A percentile compares a stretch with the other conserved stretches of the same genome.
phyloP scores from a whole-genome alignment of 2,113 vertebrate genomes.

The Takifugu bimaculatus region DNA sequence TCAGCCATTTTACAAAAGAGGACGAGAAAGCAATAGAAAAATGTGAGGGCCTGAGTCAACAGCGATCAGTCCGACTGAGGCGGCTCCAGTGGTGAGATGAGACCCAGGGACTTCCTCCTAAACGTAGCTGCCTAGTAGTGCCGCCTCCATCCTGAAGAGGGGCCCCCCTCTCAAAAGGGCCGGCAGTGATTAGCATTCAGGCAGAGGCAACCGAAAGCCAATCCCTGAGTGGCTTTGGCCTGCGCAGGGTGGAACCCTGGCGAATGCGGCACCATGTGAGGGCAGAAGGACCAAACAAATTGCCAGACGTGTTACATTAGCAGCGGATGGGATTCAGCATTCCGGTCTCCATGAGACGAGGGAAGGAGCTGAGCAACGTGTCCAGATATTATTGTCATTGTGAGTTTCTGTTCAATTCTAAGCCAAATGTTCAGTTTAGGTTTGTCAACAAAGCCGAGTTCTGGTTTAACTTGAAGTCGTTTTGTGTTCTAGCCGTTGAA shows the following conservation, averaged over 20 bases:
- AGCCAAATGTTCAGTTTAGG: too few species aligned
- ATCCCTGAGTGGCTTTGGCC: slow-evolving; percentile 55
- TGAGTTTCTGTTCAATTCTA: too few species aligned
- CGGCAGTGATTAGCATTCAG: slow-evolving; percentile 63
- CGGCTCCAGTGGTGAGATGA: slow-evolving; percentile 27
- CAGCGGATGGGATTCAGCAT: slow-evolving; percentile 41
- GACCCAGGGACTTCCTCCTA: slow-evolving; percentile 38
- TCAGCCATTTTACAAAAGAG: slow-evolving; percentile 6
- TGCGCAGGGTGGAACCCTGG: slow-evolving; percentile 31
- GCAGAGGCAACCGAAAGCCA: slow-evolving; percentile 48
- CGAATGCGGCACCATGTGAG: slow-evolving; percentile 45
- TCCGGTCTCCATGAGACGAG: neutral
- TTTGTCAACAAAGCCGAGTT: neutral
- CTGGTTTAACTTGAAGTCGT: slow-evolving; percentile 3
- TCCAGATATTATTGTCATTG: too few species aligned
- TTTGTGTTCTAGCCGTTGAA: too few species aligned
- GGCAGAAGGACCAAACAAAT: slow-evolving; percentile 47
- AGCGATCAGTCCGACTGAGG: slow-evolving; percentile 13
- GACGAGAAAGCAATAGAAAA: slow-evolving; percentile 2
- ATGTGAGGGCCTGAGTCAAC: slow-evolving; percentile 14
- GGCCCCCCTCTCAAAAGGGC: slow-evolving; percentile 43
- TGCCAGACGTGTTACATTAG: slow-evolving; percentile 56
- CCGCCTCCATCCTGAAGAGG: slow-evolving; percentile 67
- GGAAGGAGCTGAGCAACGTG: too few species aligned
- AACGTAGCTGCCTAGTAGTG: slow-evolving; percentile 26